phyloP scores from a whole-genome alignment of 1,140 invertebrate species.

The Xylocopa sonorina region DNA sequence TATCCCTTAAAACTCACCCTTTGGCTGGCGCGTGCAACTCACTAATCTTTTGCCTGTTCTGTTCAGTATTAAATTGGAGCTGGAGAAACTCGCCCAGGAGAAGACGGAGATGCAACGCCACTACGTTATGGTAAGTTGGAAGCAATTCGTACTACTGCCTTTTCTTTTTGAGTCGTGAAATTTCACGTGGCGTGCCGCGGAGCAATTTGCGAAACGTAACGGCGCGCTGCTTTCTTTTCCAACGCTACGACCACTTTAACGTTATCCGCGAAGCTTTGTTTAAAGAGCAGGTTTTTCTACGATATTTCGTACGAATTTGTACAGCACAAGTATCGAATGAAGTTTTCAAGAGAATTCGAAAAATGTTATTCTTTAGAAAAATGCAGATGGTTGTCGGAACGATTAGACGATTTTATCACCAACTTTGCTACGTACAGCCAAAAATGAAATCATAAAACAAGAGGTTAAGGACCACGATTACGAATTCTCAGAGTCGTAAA shows the following conservation, averaged over 20 bases:
- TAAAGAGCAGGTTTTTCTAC: too few relatives aligned
- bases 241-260: neutral
- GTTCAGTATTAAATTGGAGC: constrained; percentile 91
- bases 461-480: too few relatives aligned
- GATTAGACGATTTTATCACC: too few relatives aligned
- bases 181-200: neutral
- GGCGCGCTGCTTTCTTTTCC: neutral
- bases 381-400: too few relatives aligned
- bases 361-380: too few relatives aligned
- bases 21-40: constrained; percentile 74
- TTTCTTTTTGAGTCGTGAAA: neutral
- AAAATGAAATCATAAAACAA: too few relatives aligned
- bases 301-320: too few relatives aligned
- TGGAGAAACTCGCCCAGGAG: constrained; percentile 97
- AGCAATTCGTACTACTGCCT: neutral
- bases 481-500: too few relatives aligned
- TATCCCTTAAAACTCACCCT: constrained; percentile 23
- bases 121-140: constrained; percentile 95
- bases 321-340: too few relatives aligned
- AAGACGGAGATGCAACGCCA: constrained; percentile 99
- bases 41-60: constrained; percentile 80
- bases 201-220: neutral
- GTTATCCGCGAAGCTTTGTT: neutral
- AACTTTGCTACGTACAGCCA: too few relatives aligned
- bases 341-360: too few relatives aligned